Evolutionary conservation across 2,888 invertebrate species (phyloP), one percentile per base, ranked within the genome.

Genomic region (Xestia xanthographa): DNA sequence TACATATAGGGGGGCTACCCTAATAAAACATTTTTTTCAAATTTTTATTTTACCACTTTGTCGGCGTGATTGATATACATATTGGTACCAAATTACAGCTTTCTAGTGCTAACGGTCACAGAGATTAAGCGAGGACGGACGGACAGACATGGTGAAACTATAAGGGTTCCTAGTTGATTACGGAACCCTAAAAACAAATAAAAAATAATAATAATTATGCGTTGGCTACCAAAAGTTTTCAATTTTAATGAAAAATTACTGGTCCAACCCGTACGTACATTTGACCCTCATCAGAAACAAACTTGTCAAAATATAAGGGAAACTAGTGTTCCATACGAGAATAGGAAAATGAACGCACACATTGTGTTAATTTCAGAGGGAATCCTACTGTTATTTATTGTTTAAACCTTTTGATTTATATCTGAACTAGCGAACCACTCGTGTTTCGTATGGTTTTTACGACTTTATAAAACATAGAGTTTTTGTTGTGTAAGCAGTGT

Each of bases 181-280:
- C n/a, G n/a, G n/a, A n/a, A n/a, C n/a, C n/a, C n/a, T n/a, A n/a
- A n/a, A n/a, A n/a, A n/a, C n/a, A n/a, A n/a, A n/a, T n/a, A n/a
- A n/a, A n/a, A n/a, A n/a, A n/a, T n/a, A n/a, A n/a, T n/a, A n/a
- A n/a, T n/a, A n/a, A n/a, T n/a, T n/a, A 70, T 66, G 66, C 11
- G 26, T 6, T 17, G n/a, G 11, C n/a, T 4, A n/a, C 48, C 43
- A 58, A 62, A 82, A 77, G 60, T 72, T 79, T 75, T 50, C 12
- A 67, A 62, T 68, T 67, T 75, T 79, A 86, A 86, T 86, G 80
- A 86, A 86, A 87, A 76, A 80, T 82, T 74, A 79, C 82, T 71
- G 72, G 45, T 38, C 56, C 50, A 71, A 76, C 75, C 72, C 66
- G 38, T 58, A 20, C 45, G 53, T 29, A 58, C 3, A 43, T 71